A percentile compares a stretch with the other conserved stretches of the same genome.
phyloP scores from a whole-genome alignment of 2,888 invertebrate species.

The Pomacea canaliculata region DNA sequence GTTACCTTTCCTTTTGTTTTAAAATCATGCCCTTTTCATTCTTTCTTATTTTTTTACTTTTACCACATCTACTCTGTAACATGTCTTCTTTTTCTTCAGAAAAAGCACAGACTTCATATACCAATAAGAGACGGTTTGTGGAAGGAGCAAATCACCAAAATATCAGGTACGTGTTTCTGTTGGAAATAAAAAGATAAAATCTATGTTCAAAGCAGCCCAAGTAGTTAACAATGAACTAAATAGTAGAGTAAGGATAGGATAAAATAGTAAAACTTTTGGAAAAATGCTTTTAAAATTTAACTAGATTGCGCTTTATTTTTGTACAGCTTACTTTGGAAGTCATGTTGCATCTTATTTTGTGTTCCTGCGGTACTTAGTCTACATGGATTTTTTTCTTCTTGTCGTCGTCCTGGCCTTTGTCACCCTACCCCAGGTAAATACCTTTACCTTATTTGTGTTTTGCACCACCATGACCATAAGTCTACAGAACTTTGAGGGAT shows the following conservation, averaged over 20 bases:
- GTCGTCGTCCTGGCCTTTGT: conserved; percentile 44
- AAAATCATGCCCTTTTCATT: too few relatives aligned
- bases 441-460: background rate
- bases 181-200: too few relatives aligned
- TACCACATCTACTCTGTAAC: too few relatives aligned
- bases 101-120: background rate
- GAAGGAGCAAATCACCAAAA: conserved; percentile 22
- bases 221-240: too few relatives aligned
- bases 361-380: conserved; percentile 51
- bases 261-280: background rate
- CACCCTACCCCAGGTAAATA: conserved; percentile 49
- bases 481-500: too few relatives aligned
- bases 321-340: conserved; percentile 57
- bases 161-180: conserved; percentile 21
- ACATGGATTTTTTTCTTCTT: conserved; percentile 45
- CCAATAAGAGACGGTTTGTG: conserved; percentile 11
- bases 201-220: too few relatives aligned
- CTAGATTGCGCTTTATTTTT: background rate
- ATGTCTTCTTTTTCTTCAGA: background rate
- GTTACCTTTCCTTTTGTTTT: too few relatives aligned
- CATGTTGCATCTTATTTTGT: conserved; percentile 59
- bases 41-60: too few relatives aligned
- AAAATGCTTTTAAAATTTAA: background rate
- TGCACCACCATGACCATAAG: too few relatives aligned
- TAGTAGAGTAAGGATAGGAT: background rate